These are phyloP conservation scores for Calcarius lapponicus DNA, from an alignment of 2,797 vertebrate species.

Conservation along the genomic window DNA sequence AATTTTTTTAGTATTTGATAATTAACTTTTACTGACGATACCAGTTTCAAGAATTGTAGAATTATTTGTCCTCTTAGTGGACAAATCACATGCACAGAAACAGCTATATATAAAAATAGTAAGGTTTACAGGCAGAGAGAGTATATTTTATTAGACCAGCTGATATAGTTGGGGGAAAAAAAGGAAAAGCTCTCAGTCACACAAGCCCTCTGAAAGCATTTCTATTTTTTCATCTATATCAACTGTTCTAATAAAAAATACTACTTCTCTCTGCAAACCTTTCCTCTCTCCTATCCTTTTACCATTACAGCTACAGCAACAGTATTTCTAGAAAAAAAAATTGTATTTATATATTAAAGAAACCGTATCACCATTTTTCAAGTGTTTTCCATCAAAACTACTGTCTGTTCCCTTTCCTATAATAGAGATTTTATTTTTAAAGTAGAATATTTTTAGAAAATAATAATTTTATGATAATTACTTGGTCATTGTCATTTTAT, in stretches of 20 bases:
- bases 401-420: not conserved
- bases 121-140: not conserved
- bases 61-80: not conserved
- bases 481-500: conserved; percentile 42
- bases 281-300: not conserved
- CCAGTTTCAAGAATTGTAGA: not conserved
- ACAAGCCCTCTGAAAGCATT: not conserved
- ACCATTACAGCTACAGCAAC: not conserved
- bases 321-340: not conserved
- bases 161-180: not conserved
- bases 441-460: conserved; percentile 19
- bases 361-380: not conserved
- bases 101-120: not conserved
- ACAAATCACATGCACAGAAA: not conserved
- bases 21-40: not conserved
- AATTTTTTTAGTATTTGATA: not conserved
- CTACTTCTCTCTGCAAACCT: not conserved
- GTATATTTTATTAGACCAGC: not conserved
- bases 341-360: not conserved
- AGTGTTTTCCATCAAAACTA: not conserved
- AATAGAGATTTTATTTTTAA: not conserved
- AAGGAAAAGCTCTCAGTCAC: not conserved
- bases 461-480: conserved; percentile 47
- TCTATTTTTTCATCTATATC: not conserved
- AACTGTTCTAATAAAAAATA: conserved; percentile 37